Conservation (phyloP, 2,113 vertebrate genomes). For the Nymphicus hollandicus region DNA sequence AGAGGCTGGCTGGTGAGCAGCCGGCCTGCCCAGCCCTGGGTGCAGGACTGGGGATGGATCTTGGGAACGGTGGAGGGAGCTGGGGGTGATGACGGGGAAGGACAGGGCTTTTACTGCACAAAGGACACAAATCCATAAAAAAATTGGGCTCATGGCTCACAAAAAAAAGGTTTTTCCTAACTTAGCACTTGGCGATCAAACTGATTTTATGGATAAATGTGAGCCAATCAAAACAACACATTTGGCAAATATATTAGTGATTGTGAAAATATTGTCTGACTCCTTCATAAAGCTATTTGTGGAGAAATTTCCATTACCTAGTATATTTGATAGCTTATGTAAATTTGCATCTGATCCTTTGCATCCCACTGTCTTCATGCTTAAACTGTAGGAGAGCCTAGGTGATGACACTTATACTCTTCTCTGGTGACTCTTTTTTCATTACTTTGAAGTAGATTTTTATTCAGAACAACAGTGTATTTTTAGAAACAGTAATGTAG, state of each 20-base stretch:
- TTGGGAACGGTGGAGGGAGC: not conserved
- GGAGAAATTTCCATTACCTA: not conserved
- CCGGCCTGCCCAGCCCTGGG: not conserved
- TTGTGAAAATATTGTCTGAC: not conserved
- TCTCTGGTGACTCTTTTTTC: not conserved
- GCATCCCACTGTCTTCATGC: not conserved
- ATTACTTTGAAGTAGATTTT: not conserved
- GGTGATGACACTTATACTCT: not conserved
- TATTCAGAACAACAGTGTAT: not conserved
- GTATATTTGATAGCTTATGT: not conserved
- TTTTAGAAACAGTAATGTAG: not conserved
- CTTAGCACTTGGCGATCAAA: not conserved
- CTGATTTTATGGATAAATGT: not conserved
- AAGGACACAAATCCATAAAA: not conserved
- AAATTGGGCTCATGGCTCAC: not conserved
- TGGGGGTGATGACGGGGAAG: not conserved
- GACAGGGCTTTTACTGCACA: not conserved
- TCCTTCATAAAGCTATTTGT: not conserved
- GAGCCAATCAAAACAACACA: not conserved
- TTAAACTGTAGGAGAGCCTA: not conserved
- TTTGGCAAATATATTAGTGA: not conserved
- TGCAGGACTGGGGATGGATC: accelerated
- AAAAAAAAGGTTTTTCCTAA: not conserved
- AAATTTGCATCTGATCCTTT: not conserved
- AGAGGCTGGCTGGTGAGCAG: not conserved